Percentiles rank a stretch among this genome's conserved stretches.
These are phyloP conservation scores for Tenthredo scrophulariae DNA, from an alignment of 2,888 invertebrate species.

Conservation along the genomic window DNA sequence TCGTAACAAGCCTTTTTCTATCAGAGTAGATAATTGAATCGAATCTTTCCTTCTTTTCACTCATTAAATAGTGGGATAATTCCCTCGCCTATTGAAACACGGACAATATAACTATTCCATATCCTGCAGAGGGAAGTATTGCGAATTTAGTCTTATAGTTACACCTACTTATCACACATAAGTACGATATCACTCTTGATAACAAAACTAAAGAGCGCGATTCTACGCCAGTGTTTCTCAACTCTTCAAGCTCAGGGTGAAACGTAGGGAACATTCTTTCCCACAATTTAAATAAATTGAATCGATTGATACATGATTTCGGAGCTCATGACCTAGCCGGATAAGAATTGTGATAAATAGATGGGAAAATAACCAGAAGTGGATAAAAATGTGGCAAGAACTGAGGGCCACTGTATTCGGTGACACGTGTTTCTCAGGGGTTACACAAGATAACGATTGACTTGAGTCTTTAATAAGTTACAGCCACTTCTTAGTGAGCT, in stretches of 20 bases:
- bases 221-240: neutral
- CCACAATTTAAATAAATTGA: neutral
- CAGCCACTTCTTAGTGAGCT: neutral
- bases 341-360: neutral
- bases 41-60: neutral
- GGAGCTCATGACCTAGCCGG: neutral
- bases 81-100: neutral
- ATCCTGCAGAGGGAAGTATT: conserved; percentile 1
- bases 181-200: neutral
- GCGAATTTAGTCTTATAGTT: neutral
- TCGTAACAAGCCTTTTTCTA: neutral
- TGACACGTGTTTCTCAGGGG: neutral
- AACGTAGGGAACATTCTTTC: neutral
- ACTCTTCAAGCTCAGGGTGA: neutral
- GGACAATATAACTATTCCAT: neutral
- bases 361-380: neutral
- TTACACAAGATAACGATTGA: conserved; percentile 5
- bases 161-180: neutral
- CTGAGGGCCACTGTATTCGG: conserved; percentile 9
- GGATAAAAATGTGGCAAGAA: neutral
- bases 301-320: neutral
- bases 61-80: neutral
- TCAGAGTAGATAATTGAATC: neutral
- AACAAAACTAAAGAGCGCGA: neutral
- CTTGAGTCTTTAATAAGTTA: conserved; percentile 2